Evolutionary conservation across 2,888 invertebrate species (phyloP).

Genomic region (Cetonia aurata): DNA sequence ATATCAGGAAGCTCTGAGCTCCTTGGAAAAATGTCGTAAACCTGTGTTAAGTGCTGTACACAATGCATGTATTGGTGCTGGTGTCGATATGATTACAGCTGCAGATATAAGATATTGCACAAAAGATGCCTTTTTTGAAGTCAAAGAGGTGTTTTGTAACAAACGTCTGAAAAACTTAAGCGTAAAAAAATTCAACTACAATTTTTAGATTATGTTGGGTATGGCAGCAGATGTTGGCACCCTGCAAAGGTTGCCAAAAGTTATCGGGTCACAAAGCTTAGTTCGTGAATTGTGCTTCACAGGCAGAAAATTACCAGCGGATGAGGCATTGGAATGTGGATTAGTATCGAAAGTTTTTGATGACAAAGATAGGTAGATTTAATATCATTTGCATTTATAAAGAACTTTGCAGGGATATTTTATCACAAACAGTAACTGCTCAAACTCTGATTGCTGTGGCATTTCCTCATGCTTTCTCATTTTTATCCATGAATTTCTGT

Average conservation of each 20-base stretch:
- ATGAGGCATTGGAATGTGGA: slow-evolving; percentile 86
- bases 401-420: too few species aligned
- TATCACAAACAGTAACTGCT: too few species aligned
- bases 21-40: slow-evolving; percentile 89
- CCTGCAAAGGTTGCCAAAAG: slow-evolving; percentile 91
- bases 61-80: slow-evolving; percentile 91
- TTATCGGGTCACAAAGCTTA: slow-evolving; percentile 88
- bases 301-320: slow-evolving; percentile 82
- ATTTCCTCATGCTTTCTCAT: too few species aligned
- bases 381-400: background rate
- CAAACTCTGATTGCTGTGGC: too few species aligned
- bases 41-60: slow-evolving; percentile 93
- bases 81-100: slow-evolving; percentile 88
- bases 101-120: slow-evolving; percentile 92
- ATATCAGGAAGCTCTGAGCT: slow-evolving; percentile 84
- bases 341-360: slow-evolving; percentile 84
- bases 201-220: slow-evolving; percentile 75
- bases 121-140: slow-evolving; percentile 90
- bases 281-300: slow-evolving; percentile 91
- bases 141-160: slow-evolving; percentile 79
- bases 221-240: slow-evolving; percentile 97
- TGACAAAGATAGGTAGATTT: slow-evolving; percentile 72
- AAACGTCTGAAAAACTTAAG: background rate
- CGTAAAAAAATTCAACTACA: slow-evolving; percentile 3
- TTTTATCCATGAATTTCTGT: too few species aligned